Evolutionary conservation across 2,113 vertebrate species (phyloP), one percentile per base, ranked within the genome.

Genomic region (Limanda limanda): DNA sequence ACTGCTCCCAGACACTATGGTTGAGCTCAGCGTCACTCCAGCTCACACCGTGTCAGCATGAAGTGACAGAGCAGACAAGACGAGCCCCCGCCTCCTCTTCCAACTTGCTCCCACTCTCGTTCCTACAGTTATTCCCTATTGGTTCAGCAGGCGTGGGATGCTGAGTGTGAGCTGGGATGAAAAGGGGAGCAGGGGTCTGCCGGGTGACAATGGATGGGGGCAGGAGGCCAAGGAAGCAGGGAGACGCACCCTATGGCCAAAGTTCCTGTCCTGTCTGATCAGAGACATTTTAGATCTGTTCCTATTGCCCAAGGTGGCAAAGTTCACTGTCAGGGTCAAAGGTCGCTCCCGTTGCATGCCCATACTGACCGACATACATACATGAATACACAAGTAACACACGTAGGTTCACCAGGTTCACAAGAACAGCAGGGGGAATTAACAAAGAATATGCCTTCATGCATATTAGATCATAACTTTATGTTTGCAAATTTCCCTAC

Each of bases 21-120:
- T 68, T 69, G 76, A 84, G 91, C 84, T 92, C 87, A 88, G 89
- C 90, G 92, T 93, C 92, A 92, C 88, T 92, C 89, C 74, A 52
- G 82, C 90, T 90, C 82, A 89, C 68, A 91, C 89, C 84, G 88
- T 91, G 91, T 91, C 90, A 92, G 85, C 83, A 69, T 93, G 91
- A 92, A 89, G 88, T 91, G 90, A 92, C 88, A 89, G 84, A 74
- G 85, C 78, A 81, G 84, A 86, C 86, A 77, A 67, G 84, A 78
- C 71, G 51, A 57, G 64, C 72, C 21, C 45, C 54, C 71, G 31
- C 66, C 70, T 60, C 18, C 73, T 55, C 60, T 68, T 59, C 37
- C 63, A 0, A 55, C 81, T 60, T 79, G 48, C 67, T 59, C 78
- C 74, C 4, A 1, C 69, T 79, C 68, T 78, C 52, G n/a, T 81